Conservation (phyloP, 2,797 vertebrate genomes). For the Thripadectes ignobilis region DNA sequence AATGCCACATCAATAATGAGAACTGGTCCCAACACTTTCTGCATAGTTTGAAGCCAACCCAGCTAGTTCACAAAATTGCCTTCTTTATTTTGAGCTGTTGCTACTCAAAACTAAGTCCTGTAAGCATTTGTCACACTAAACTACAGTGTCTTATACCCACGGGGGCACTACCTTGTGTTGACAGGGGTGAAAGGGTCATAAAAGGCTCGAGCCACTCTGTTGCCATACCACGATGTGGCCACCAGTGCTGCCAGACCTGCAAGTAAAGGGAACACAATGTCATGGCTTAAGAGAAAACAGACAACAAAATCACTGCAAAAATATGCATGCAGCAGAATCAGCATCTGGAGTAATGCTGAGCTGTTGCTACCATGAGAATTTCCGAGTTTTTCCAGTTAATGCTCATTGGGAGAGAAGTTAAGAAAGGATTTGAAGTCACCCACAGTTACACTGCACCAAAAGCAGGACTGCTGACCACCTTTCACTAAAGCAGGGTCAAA, state of each 20-base stretch:
- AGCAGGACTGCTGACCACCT: background rate
- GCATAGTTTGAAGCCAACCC: background rate
- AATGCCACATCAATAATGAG: background rate
- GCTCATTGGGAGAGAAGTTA: background rate
- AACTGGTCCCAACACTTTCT: background rate
- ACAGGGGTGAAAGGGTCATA: slow-evolving; percentile 76
- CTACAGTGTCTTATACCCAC: background rate
- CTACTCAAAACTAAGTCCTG: background rate
- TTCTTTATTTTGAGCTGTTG: background rate
- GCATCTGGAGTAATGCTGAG: background rate
- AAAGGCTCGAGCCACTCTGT: slow-evolving; percentile 77
- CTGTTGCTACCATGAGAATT: background rate
- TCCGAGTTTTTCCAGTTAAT: background rate
- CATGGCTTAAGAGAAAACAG: background rate
- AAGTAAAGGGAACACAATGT: background rate
- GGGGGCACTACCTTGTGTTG: slow-evolving; percentile 78
- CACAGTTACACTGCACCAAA: background rate
- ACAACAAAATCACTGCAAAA: background rate
- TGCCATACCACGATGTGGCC: slow-evolving; percentile 81
- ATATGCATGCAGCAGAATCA: background rate
- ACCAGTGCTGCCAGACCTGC: slow-evolving; percentile 77
- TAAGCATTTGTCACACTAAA: background rate
- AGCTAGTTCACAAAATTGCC: background rate
- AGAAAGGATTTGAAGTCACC: background rate
- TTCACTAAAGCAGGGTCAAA: background rate